These are phyloP conservation scores for Microtus pennsylvanicus DNA, from an alignment of 2,113 vertebrate genomes.

Conservation along the genomic window DNA sequence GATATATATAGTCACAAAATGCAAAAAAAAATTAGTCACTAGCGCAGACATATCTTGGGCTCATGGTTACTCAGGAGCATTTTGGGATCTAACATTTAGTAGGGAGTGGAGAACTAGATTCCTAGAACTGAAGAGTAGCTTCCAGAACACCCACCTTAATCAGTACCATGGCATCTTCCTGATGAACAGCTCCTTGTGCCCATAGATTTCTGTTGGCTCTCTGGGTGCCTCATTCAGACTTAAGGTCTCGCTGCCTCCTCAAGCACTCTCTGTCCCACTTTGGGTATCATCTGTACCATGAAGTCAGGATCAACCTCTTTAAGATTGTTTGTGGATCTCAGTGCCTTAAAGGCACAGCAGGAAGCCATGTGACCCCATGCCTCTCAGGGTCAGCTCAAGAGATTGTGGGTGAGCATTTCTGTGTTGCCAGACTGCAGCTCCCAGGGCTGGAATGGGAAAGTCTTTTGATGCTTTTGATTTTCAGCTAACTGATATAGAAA, in stretches of 20 bases:
- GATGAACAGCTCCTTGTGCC: not conserved
- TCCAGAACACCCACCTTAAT: not conserved
- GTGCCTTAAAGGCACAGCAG: not conserved
- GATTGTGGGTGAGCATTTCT: not conserved
- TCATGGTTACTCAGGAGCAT: too few species aligned
- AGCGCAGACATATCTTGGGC: not conserved
- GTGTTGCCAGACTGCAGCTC: not conserved
- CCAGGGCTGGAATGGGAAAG: not conserved
- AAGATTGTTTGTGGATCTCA: not conserved
- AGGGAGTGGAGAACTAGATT: not conserved
- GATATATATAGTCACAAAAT: not conserved
- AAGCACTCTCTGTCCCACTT: not conserved
- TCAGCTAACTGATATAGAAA: not conserved
- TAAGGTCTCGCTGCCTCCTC: not conserved
- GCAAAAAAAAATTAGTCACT: not conserved
- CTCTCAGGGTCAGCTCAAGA: not conserved
- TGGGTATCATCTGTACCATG: not conserved
- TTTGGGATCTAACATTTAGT: not conserved
- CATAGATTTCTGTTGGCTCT: too few species aligned
- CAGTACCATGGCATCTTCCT: not conserved
- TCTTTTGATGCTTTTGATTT: slow-evolving; percentile 51
- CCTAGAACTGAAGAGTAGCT: too few species aligned
- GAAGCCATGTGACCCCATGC: not conserved
- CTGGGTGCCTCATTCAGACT: too few species aligned
- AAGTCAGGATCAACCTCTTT: not conserved